Conservation (phyloP, 2,888 invertebrate species). For the Sminthurinus aureus region DNA sequence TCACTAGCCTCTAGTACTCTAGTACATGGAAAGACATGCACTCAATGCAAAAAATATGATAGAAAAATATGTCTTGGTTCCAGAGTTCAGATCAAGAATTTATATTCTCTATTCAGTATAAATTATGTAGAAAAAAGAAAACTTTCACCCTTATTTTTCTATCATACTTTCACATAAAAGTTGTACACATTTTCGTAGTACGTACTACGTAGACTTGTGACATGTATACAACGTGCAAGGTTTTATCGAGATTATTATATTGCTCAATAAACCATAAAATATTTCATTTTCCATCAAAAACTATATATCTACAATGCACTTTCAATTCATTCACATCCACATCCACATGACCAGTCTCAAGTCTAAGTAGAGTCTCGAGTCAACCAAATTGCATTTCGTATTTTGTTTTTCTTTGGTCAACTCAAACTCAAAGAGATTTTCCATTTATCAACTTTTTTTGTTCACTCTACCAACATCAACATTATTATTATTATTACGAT, state of each 20-base stretch:
- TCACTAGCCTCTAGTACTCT: neutral
- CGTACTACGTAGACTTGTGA: neutral
- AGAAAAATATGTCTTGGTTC: neutral
- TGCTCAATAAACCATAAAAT: neutral
- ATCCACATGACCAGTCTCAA: neutral
- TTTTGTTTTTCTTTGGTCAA: neutral
- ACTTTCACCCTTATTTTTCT: neutral
- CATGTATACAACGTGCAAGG: neutral
- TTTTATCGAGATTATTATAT: neutral
- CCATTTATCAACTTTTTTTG: neutral
- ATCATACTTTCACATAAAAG: constrained; percentile 1
- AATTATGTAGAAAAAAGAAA: too few relatives aligned
- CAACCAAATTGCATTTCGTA: neutral
- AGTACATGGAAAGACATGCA: neutral
- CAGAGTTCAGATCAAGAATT: too few relatives aligned
- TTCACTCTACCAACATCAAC: neutral
- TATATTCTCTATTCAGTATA: too few relatives aligned
- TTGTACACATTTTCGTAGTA: neutral
- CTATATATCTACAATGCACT: neutral
- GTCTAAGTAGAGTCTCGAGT: neutral
- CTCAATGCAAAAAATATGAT: neutral
- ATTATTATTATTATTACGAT: too few relatives aligned
- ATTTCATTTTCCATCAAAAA: neutral
- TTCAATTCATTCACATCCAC: neutral
- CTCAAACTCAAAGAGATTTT: neutral